Evolutionary conservation across 2,888 invertebrate genomes (phyloP).

Genomic region (Nomada ruficornis): DNA sequence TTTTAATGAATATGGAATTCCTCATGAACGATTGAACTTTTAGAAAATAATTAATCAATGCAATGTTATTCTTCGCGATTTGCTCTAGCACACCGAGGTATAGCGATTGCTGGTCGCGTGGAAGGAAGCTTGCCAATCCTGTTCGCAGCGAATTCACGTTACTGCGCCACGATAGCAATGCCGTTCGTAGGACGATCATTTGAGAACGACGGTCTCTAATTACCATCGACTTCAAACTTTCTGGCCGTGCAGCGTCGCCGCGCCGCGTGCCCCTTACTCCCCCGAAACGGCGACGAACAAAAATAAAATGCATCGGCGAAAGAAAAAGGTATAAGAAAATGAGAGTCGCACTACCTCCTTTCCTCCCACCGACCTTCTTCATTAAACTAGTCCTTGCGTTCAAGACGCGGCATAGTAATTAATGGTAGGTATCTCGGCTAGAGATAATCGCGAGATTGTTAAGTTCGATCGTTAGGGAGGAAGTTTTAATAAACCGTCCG

Average conservation of each 20-base stretch:
- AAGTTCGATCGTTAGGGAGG: slow-evolving; percentile 67
- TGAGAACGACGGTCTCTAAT: slow-evolving; percentile 5
- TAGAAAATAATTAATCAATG: slow-evolving; percentile 21
- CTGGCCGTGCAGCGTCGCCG: neutral
- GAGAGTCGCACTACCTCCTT: slow-evolving; percentile 15
- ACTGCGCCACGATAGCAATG: neutral
- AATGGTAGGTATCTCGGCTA: slow-evolving; percentile 51
- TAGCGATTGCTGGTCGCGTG: slow-evolving; percentile 39
- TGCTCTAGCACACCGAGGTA: neutral
- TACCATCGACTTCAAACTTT: slow-evolving; percentile 9
- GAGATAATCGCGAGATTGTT: slow-evolving; percentile 64
- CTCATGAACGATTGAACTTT: too few species aligned
- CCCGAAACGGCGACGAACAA: neutral
- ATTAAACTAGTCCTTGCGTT: slow-evolving; percentile 11
- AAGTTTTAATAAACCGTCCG: slow-evolving; percentile 68
- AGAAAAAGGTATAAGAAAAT: neutral
- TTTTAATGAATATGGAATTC: too few species aligned
- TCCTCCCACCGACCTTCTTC: neutral
- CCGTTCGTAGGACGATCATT: neutral
- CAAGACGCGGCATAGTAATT: slow-evolving; percentile 59
- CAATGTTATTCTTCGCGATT: slow-evolving; percentile 7
- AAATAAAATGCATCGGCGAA: too few species aligned
- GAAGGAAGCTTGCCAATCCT: slow-evolving; percentile 42
- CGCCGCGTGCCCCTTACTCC: too few species aligned
- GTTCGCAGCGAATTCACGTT: slow-evolving; percentile 38